Conservation (phyloP, 2,888 invertebrate species). For the Ochropleura leucogaster region DNA sequence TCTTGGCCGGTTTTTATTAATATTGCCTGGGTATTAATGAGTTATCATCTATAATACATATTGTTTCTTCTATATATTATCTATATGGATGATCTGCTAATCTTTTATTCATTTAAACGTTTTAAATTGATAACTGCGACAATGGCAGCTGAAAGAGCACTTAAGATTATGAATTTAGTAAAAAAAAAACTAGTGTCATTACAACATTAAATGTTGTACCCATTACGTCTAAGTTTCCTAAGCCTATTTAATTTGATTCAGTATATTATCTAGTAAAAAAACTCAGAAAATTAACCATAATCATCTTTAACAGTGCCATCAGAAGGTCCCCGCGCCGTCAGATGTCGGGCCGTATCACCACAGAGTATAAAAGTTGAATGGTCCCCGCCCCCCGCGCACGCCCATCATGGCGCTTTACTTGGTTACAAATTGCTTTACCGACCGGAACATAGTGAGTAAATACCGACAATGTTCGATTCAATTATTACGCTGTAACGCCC, state of each 20-base stretch:
- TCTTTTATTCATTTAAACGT: too few relatives aligned
- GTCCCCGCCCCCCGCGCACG: slow-evolving; percentile 93
- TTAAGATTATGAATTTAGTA: not conserved
- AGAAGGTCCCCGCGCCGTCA: slow-evolving; percentile 94
- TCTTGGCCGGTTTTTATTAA: too few relatives aligned
- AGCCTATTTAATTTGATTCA: not conserved
- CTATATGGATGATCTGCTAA: too few relatives aligned
- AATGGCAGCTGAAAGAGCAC: not conserved
- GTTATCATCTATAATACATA: too few relatives aligned
- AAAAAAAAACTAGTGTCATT: too few relatives aligned
- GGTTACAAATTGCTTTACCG: slow-evolving; percentile 97
- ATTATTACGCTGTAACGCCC: slow-evolving; percentile 37
- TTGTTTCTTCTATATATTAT: too few relatives aligned
- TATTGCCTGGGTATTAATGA: too few relatives aligned
- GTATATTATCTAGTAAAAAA: not conserved
- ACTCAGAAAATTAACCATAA: not conserved
- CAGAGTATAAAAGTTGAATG: slow-evolving; percentile 95
- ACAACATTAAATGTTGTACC: not conserved
- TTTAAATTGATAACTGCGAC: too few relatives aligned
- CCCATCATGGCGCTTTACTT: slow-evolving; percentile 94
- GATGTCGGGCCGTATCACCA: slow-evolving; percentile 94
- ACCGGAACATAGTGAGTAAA: slow-evolving; percentile 89
- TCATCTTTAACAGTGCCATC: slow-evolving; percentile 91
- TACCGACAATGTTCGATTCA: slow-evolving; percentile 49
- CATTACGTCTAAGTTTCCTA: not conserved